These are phyloP conservation scores for Characodon lateralis DNA, from an alignment of 2,797 vertebrate species.

Conservation along the genomic window DNA sequence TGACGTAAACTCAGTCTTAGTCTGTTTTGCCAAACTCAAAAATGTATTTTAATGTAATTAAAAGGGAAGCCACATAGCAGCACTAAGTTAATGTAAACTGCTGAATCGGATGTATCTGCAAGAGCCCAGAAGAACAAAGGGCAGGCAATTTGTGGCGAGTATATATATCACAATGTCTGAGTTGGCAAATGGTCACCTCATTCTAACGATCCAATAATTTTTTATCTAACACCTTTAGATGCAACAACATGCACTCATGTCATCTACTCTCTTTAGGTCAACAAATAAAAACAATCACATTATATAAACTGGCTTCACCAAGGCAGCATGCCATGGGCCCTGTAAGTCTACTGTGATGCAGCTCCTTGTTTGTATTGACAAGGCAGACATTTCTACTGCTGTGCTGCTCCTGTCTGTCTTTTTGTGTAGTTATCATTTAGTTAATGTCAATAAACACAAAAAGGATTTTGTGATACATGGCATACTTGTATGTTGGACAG, in stretches of 20 bases:
- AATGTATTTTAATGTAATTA: no score
- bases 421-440: background rate
- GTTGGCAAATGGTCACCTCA: background rate
- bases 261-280: background rate
- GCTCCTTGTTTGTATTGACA: background rate
- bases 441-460: background rate
- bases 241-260: background rate
- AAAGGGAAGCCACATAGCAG: background rate
- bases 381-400: background rate
- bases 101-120: background rate
- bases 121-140: background rate
- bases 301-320: background rate
- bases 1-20: no score
- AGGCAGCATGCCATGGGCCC: background rate
- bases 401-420: background rate
- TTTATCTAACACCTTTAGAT: background rate
- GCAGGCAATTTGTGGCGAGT: background rate
- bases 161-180: background rate
- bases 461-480: background rate
- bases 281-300: background rate
- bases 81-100: background rate
- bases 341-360: conserved; percentile 1
- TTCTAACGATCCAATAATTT: background rate
- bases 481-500: background rate
- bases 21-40: no score